Conservation (phyloP, 2,888 invertebrate genomes). For the Copidosoma aretas region DNA sequence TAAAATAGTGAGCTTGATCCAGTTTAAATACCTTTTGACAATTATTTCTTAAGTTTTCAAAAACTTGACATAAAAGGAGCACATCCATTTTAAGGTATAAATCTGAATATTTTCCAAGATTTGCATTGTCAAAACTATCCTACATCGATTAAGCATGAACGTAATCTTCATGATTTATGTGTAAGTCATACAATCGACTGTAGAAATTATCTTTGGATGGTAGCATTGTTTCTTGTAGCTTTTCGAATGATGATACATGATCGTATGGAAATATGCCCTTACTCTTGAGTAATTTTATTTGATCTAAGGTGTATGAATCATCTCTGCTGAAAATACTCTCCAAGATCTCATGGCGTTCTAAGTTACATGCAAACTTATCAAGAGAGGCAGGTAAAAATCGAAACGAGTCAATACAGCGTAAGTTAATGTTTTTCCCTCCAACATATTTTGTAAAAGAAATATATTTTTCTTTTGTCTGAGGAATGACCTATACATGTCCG, state of each 20-base stretch:
- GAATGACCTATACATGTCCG: neutral
- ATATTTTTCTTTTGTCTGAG: constrained; percentile 6
- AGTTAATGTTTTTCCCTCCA: constrained; percentile 30
- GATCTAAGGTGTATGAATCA: constrained; percentile 17
- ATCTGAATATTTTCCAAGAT: too few relatives aligned
- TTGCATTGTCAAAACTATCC: too few relatives aligned
- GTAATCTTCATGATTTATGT: too few relatives aligned
- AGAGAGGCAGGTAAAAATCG: constrained; percentile 1
- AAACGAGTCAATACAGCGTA: constrained; percentile 3
- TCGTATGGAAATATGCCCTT: constrained; percentile 41
- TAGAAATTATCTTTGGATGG: too few relatives aligned
- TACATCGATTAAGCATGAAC: too few relatives aligned
- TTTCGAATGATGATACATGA: constrained; percentile 37
- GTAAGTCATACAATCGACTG: too few relatives aligned
- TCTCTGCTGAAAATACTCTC: neutral
- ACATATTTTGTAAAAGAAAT: constrained; percentile 16
- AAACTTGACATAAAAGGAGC: too few relatives aligned
- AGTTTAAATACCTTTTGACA: too few relatives aligned
- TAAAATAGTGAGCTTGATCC: too few relatives aligned
- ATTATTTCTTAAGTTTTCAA: too few relatives aligned
- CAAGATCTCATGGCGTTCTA: neutral
- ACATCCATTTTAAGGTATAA: too few relatives aligned
- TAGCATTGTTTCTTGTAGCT: too few relatives aligned
- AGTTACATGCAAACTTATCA: neutral
- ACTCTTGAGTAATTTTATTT: constrained; percentile 43